Evolutionary conservation across 2,113 vertebrate genomes (phyloP), one percentile per base, ranked within the genome.

Genomic region (Neomonachus schauinslandi): DNA sequence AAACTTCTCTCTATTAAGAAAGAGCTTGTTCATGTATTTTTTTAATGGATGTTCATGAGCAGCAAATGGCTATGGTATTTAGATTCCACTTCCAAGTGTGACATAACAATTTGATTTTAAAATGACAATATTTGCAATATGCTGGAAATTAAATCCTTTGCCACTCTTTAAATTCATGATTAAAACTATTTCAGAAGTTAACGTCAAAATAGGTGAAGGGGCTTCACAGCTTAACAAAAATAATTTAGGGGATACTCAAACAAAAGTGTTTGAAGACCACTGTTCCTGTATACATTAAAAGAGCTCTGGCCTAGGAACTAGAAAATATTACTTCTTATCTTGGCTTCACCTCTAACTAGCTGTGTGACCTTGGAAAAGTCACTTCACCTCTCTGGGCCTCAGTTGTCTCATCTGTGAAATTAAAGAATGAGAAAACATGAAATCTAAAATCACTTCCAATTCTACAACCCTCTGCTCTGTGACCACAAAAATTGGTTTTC

Each of bases 371-470:
- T 77, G 77, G 31, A 97, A 39, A 86, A 94, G 39, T 97, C 39
- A 72, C 14, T 95, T 93, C 61, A 79, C 55, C 42, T 77, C 57
- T 91, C 77, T 89, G 83, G 42, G 51, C 21, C 87, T 96, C 72
- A 19, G 4, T 72, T 87, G 92, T 65, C 79, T 96, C 72, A 91
- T 86, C 89, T 96, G 46, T 95, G 94, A 95, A 96, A 93, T 89
- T 93, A 97, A 96, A 95, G 21, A 92, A 87, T 74, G n/a, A 95
- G 22, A 80, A 21, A 97, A 90, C 39, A 74, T 59, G 55, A 83
- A 97, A 87, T 83, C 39, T 92, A 83, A 94, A 95, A 85, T 81
- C 42, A 93, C 55, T 57, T 95, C 31, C 55, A 39, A 42, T 89
- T 97, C 42, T 67, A 89, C 89, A 81, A 55, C 69, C 13, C 36